A percentile compares a stretch with the other conserved stretches of the same genome.
These are phyloP conservation scores for Micropoecilia bifurca DNA, from an alignment of 2,797 vertebrate species.

Conservation along the genomic window DNA sequence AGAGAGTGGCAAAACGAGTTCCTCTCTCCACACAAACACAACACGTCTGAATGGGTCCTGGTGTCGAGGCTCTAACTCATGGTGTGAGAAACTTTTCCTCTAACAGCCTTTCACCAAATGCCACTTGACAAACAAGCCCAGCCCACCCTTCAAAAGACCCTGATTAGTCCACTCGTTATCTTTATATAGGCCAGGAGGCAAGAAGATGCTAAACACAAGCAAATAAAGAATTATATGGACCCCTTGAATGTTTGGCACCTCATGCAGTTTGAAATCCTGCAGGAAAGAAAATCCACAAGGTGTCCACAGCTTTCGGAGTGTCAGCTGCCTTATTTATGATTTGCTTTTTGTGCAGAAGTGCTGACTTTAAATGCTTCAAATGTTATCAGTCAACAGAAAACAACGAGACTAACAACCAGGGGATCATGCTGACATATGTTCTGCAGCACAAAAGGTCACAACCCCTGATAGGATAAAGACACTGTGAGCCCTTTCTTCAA, in stretches of 20 bases:
- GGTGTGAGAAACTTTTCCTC: conserved; percentile 73
- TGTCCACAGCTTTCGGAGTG: conserved; percentile 27
- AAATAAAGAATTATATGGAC: conserved; percentile 72
- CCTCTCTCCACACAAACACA: conserved; percentile 64
- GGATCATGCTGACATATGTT: conserved; percentile 50
- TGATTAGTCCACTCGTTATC: conserved; percentile 56
- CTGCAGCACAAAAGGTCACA: conserved; percentile 53
- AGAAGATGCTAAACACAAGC: conserved; percentile 69
- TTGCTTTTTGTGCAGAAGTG: conserved; percentile 37
- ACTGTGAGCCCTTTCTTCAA: conserved; percentile 35
- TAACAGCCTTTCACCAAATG: conserved; percentile 76
- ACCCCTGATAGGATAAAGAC: conserved; percentile 63
- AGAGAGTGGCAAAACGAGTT: conserved; percentile 51
- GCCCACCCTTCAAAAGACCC: conserved; percentile 51
- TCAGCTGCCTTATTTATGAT: conserved; percentile 51
- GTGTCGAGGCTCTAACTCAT: conserved; percentile 64
- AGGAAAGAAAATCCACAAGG: conserved; percentile 25
- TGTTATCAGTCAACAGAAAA: conserved; percentile 50
- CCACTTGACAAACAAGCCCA: conserved; percentile 69
- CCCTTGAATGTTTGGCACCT: conserved; percentile 44
- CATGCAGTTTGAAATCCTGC: conserved; percentile 41
- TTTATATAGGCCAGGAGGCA: conserved; percentile 47
- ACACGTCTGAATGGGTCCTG: conserved; percentile 65
- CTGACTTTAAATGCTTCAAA: conserved; percentile 28
- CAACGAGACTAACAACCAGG: conserved; percentile 48